Base-by-base conservation (phyloP, 2,113 vertebrate species). In the Ciconia maguari region DNA sequence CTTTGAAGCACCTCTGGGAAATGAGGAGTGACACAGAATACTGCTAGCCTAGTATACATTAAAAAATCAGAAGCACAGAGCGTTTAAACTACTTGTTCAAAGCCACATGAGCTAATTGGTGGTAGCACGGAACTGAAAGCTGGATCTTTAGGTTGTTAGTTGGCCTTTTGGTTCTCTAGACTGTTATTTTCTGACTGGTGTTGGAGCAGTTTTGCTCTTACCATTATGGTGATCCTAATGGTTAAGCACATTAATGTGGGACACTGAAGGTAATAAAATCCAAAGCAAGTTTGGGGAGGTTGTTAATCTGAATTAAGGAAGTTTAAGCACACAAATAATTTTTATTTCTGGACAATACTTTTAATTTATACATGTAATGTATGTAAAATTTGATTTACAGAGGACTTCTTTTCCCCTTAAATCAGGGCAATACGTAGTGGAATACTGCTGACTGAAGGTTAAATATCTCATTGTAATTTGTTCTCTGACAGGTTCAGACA, bases 401-500 rank as follows among this genome's bases (percentile, higher is more conserved):
- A 75, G n/a, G 17, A 70, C 54, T 86, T 44, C 11, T 71, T 70
- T 76, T 48, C 16, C 26, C 13, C 38, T 54, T 68, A 89, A 92
- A 79, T 81, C 70, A 72, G 49, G 48, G 32, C 62, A 51, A 48
- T 80, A 30, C 55, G 44, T 72, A 68, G 51, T 90, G 64, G 34
- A 94, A 60, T 60, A 25, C 57, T 95, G 48, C 48, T 80, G 58
- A 74, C 72, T 81, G 86, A 89, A 82, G 46, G 46, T 89, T 94
- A 61, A 89, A 48, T 80, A 58, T 57, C 81, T 94, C 89, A 89
- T 49, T 85, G 48, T 91, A 78, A 92, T 94, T 93, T 95, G 32
- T 81, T 95, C 72, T 96, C 90, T 95, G 96, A 72, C 95, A 99
- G 99, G 98, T 99, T 99, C 98, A 98, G 97, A 77, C 96, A 94